A percentile compares a stretch with the other conserved stretches of the same genome.
Conservation (phyloP, 2,113 vertebrate genomes). For the Edolisoma coerulescens region DNA sequence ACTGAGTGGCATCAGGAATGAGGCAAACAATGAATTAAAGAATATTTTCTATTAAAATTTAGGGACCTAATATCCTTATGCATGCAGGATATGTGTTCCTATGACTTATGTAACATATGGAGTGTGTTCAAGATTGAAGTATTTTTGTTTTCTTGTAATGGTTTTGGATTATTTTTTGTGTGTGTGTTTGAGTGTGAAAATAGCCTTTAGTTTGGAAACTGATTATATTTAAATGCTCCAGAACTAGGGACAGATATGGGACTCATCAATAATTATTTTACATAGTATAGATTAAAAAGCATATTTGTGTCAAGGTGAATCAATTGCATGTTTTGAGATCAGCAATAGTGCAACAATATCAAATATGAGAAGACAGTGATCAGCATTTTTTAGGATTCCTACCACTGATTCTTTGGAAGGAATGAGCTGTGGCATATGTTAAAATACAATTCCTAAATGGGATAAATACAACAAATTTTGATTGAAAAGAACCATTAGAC, state of each 20-base stretch:
- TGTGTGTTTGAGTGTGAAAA: background rate
- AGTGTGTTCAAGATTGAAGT: background rate
- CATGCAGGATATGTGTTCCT: background rate
- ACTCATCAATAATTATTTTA: background rate
- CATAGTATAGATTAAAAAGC: background rate
- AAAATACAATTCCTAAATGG: background rate
- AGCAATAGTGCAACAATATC: background rate
- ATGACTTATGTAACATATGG: background rate
- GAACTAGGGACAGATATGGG: background rate
- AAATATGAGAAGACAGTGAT: background rate
- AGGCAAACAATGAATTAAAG: background rate
- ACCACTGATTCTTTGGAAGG: background rate
- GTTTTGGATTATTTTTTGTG: background rate
- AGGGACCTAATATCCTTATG: background rate
- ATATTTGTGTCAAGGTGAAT: background rate
- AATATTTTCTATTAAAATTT: background rate
- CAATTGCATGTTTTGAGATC: background rate
- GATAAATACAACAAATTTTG: background rate
- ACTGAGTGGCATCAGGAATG: background rate
- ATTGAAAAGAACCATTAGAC: background rate
- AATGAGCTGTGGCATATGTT: background rate
- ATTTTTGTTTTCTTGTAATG: background rate
- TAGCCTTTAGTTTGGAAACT: background rate
- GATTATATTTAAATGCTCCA: background rate
- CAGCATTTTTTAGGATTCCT: background rate